Conservation (phyloP, 2,797 vertebrate species). For the Carapus acus region DNA sequence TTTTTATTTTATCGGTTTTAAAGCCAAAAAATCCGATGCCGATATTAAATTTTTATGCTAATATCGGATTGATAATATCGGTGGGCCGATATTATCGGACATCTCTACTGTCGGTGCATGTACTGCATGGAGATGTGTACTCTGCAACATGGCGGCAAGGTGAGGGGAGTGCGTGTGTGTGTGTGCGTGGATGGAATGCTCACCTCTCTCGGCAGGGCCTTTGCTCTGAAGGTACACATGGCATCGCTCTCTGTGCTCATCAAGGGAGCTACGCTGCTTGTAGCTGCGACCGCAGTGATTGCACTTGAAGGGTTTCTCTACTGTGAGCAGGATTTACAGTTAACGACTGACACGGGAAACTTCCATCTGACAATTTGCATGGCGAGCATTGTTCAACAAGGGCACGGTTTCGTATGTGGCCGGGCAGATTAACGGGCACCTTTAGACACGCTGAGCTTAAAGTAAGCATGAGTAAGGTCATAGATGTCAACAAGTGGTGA, state of each 20-base stretch:
- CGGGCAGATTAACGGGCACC: conserved; percentile 40
- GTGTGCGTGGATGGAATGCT: conserved; percentile 16
- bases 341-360: conserved; percentile 28
- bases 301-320: conserved; percentile 77
- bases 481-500: conserved; percentile 51
- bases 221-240: conserved; percentile 86
- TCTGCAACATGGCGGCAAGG: too few species aligned
- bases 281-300: conserved; percentile 72
- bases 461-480: conserved; percentile 35
- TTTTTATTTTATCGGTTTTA: too few species aligned
- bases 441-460: background rate
- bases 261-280: conserved; percentile 80
- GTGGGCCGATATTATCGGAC: too few species aligned
- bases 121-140: too few species aligned
- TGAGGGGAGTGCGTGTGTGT: background rate
- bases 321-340: conserved; percentile 51
- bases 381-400: conserved; percentile 17
- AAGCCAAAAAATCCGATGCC: too few species aligned
- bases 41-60: too few species aligned
- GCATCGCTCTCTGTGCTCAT: conserved; percentile 89
- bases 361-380: conserved; percentile 9
- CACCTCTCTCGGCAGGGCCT: conserved; percentile 68
- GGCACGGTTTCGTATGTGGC: conserved; percentile 19
- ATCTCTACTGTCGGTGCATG: too few species aligned
- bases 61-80: too few species aligned